phyloP scores from a whole-genome alignment of 2,797 vertebrate genomes.

The Florisuga fusca region DNA sequence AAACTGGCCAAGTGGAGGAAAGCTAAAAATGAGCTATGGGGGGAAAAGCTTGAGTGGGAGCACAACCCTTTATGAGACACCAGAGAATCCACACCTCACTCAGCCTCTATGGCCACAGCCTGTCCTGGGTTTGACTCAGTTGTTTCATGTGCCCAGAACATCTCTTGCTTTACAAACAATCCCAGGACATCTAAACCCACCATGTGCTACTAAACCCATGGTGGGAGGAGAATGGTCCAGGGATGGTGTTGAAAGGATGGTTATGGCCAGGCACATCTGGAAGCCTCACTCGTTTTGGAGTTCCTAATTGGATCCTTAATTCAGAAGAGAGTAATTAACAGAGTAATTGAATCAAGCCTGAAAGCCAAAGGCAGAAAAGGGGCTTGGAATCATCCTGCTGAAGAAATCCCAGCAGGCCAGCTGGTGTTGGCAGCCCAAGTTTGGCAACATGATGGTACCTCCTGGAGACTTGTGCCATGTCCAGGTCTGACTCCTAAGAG shows the following conservation, averaged over 20 bases:
- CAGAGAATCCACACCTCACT: neutral
- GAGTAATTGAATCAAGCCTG: neutral
- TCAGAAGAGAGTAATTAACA: neutral
- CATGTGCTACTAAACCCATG: accelerated
- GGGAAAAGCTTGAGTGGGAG: neutral
- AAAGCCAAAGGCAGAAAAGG: neutral
- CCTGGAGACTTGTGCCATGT: neutral
- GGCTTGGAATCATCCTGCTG: neutral
- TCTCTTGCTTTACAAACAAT: neutral
- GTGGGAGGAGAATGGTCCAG: neutral
- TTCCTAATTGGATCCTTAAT: neutral
- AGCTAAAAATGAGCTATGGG: neutral
- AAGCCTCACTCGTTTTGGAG: neutral
- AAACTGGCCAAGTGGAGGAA: neutral
- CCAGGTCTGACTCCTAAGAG: neutral
- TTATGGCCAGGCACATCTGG: neutral
- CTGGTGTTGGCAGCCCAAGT: neutral
- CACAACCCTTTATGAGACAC: neutral
- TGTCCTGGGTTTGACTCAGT: neutral
- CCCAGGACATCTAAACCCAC: neutral
- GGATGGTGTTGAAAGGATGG: neutral
- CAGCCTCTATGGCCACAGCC: neutral
- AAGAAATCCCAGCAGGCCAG: neutral
- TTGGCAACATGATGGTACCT: neutral
- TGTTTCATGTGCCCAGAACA: neutral